Conservation (phyloP, 2,797 vertebrate genomes). For the Oophaga sylvatica region DNA sequence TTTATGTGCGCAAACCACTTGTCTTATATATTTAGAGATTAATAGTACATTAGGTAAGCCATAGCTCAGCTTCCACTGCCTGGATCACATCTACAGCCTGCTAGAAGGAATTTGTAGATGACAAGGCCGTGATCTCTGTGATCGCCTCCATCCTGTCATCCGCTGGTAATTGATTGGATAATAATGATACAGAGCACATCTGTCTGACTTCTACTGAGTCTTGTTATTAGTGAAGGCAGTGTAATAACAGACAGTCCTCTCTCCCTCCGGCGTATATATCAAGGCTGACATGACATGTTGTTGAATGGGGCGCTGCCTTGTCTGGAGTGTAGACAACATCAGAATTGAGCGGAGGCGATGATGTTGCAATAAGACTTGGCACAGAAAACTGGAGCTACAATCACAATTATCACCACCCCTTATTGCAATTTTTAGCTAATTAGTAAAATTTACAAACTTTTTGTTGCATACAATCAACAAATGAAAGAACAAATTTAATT, state of each 20-base stretch:
- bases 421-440: too few relatives aligned
- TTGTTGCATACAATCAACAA: too few relatives aligned
- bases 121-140: background rate
- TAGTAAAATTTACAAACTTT: too few relatives aligned
- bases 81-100: background rate
- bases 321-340: conserved; percentile 21
- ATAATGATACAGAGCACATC: conserved; percentile 18
- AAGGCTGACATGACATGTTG: conserved; percentile 24
- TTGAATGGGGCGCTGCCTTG: conserved; percentile 21
- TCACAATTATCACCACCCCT: too few relatives aligned
- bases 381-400: too few relatives aligned
- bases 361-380: background rate
- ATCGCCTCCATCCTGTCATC: background rate
- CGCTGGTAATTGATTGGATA: conserved; percentile 2
- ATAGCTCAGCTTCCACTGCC: background rate
- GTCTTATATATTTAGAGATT: too few relatives aligned
- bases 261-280: background rate
- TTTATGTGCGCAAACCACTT: too few relatives aligned
- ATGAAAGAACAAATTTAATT: too few relatives aligned
- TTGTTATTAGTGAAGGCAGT: background rate
- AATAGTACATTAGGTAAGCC: background rate
- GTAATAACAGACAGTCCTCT: background rate
- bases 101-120: background rate
- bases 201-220: background rate
- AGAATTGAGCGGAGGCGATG: background rate